phyloP scores from a whole-genome alignment of 2,113 vertebrate species.

The Neolamprologus toae region DNA sequence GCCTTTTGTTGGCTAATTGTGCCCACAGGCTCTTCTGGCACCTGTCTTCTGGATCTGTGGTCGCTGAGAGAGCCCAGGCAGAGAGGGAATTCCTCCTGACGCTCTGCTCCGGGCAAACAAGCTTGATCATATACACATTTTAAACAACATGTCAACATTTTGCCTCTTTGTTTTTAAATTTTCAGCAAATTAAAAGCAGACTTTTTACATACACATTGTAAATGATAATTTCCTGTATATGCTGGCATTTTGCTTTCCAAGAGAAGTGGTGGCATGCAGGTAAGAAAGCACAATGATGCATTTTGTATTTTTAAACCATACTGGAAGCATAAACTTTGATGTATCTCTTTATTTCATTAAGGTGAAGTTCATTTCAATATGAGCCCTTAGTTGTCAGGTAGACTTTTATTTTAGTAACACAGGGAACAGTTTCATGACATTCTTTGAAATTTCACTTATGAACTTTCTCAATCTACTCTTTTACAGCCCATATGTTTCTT shows the following conservation, averaged over 20 bases:
- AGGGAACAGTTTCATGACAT: neutral
- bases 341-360: neutral
- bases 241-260: neutral
- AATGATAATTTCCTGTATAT: neutral
- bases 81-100: constrained; percentile 47
- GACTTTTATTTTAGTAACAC: neutral
- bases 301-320: neutral
- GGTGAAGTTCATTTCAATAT: neutral
- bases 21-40: constrained; percentile 41
- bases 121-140: neutral
- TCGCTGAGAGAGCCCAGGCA: neutral
- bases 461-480: neutral
- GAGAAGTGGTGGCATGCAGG: neutral
- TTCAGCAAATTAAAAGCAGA: neutral
- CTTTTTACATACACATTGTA: constrained; percentile 5
- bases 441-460: neutral
- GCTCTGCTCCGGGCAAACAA: neutral
- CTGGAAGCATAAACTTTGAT: neutral
- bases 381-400: neutral
- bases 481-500: neutral
- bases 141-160: constrained; percentile 26
- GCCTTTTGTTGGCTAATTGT: constrained; percentile 50
- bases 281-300: neutral
- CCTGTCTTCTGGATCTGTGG: constrained; percentile 11
- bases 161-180: neutral